Base-by-base conservation (phyloP, 2,797 vertebrate genomes). In the Scolopax bukidnonensis region DNA sequence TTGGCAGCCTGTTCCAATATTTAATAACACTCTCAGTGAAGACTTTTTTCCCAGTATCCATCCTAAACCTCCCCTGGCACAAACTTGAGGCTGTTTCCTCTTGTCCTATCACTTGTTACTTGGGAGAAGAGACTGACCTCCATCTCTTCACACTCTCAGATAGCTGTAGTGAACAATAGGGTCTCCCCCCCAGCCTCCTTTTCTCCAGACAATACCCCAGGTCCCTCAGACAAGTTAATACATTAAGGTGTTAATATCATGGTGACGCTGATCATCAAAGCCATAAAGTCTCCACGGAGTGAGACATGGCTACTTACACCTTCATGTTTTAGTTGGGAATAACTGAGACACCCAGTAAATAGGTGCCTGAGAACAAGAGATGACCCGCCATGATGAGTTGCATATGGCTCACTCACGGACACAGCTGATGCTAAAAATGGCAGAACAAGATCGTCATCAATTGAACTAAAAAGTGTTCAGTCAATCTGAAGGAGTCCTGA, bases 281-380 rank as follows among this genome's bases (percentile, higher is more conserved):
- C 38, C 25, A 28, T 9, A 9, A 70, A 71, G 30, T 41, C 51
- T 40, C 68, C 15, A 8, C 3, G 7, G 33, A 2, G 0, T 4
- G 36, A 32, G 47, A 60, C 15, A 23, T 32, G 18, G 63, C 24
- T 67, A 3, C 30, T 43, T 9, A 13, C 8, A 38, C 19, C 20
- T 48, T 57, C 36, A 6, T 4, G 4, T 57, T 75, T 40, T 15
- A 63, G 25, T 1, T 40, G 19, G 56, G 24, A 75, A 51, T 25
- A 74, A 71, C 18, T 9, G 12, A 86, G 50, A 18, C 16, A 69
- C 3, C 1, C 30, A 3, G 4, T 2, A 18, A 32, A 24, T 0
- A 67, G 16, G 10, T 57, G 33, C 30, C 40, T 27, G 23, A 63
- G n/a, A 83, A n/a, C 25, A 83, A 60, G 41, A 69, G 21, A 32